phyloP scores from a whole-genome alignment of 2,888 invertebrate species.

The Lepidocyrtoides sp. region DNA sequence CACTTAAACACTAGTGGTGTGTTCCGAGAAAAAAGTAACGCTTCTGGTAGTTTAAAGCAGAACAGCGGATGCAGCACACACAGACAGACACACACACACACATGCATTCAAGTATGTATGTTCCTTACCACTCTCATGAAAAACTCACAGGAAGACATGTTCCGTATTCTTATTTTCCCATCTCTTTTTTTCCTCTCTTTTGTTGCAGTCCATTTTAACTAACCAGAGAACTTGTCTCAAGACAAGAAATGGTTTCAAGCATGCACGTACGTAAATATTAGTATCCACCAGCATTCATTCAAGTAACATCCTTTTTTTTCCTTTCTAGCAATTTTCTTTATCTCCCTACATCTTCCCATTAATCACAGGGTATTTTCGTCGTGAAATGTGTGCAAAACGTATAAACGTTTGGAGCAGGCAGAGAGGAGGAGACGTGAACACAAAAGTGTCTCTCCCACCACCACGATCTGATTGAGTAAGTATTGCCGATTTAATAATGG shows the following conservation, averaged over 20 bases:
- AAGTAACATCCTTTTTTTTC: conserved; percentile 30
- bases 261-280: conserved; percentile 25
- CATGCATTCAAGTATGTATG: neutral
- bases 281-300: conserved; percentile 18
- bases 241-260: neutral
- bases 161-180: neutral
- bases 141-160: conserved; percentile 14
- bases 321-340: neutral
- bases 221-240: neutral
- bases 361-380: conserved; percentile 41
- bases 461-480: neutral
- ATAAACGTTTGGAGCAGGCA: neutral
- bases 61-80: neutral
- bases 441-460: neutral
- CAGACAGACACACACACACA: neutral
- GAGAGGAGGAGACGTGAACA: neutral
- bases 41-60: neutral
- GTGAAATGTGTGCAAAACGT: neutral
- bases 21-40: neutral
- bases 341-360: conserved; percentile 32
- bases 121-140: neutral
- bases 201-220: conserved; percentile 34
- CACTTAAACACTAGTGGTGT: neutral
- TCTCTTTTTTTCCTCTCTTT: neutral
- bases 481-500: conserved; percentile 30